Conservation (phyloP, 2,888 invertebrate species). For the Oasisia sp. region DNA sequence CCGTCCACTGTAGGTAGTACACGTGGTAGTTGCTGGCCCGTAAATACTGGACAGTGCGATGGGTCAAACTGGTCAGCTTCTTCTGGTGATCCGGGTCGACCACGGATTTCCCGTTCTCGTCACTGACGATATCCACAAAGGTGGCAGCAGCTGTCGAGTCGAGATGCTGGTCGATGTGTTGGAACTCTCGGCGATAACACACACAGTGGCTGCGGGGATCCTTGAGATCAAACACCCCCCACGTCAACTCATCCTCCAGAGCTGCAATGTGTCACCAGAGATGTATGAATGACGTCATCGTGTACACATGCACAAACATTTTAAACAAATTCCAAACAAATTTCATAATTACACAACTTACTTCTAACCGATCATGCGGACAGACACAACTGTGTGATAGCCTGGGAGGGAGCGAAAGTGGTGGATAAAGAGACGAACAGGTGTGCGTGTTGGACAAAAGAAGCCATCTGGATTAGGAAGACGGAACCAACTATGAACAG, state of each 20-base stretch:
- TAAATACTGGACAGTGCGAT: conserved; percentile 31
- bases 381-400: no score
- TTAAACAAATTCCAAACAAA: neutral
- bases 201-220: conserved; percentile 38
- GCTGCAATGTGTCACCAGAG: conserved; percentile 24
- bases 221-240: conserved; percentile 32
- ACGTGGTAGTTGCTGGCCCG: conserved; percentile 31
- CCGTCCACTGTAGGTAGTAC: conserved; percentile 36
- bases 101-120: neutral
- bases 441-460: no score
- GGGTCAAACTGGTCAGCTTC: conserved; percentile 1
- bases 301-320: neutral
- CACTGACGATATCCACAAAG: conserved; percentile 20
- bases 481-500: no score
- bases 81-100: conserved; percentile 20
- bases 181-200: conserved; percentile 37
- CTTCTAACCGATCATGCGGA: no score
- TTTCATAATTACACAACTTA: no score
- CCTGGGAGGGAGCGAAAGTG: no score
- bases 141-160: neutral
- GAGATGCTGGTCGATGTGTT: conserved; percentile 21
- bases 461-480: no score
- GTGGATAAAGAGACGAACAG: no score
- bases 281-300: no score
- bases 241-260: conserved; percentile 36